Base-by-base conservation (phyloP, 2,888 invertebrate species). In the Linnaemya vulpina region DNA sequence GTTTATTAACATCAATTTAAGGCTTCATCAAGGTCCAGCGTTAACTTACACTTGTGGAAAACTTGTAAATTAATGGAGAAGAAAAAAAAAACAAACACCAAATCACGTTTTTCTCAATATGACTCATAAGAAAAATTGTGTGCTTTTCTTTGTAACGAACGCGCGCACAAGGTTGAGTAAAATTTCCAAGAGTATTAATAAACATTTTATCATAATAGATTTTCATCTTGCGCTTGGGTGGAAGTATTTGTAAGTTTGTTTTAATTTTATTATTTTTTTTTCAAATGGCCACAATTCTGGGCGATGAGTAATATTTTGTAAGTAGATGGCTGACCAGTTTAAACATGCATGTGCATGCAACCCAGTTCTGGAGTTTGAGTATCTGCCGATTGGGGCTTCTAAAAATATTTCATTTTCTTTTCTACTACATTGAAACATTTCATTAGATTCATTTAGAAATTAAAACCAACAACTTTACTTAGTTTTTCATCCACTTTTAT, bases 41-140 rank as follows among this genome's bases (percentile, higher is more conserved):
- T 63, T 43, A 35, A 55, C 17, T 55, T n/a, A 15, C 20, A 5
- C n/a, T 75, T 51, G 9, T 30, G 25, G 46, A 62, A 70, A 74
- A 62, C 7, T 63, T 49, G 35, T 46, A 51, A 30, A 40, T 38
- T n/a, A 43, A 62, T 17, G 35, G 40, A 40, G 13, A 40, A 11
- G 40, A 3, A 40, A 40, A 11, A 38, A 62, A 30, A n/a, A 40
- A 49, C 15, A 17, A 7, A 58, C 63, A 20, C 30, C 30, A 58
- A 67, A 77, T 78, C 78, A 78, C 78, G 78, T 62, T 62, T 78
- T 70, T 35, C 53, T 20, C 70, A 20, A 53, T 49, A 65, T 79
- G 79, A 79, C n/a, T 73, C 79, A 79, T 49, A 73, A 46, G 79
- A 71, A 71, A 71, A 38, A 65, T 58, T 58, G 46, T 71, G 0